phyloP scores from a whole-genome alignment of 2,113 vertebrate species.

The Ictalurus furcatus region DNA sequence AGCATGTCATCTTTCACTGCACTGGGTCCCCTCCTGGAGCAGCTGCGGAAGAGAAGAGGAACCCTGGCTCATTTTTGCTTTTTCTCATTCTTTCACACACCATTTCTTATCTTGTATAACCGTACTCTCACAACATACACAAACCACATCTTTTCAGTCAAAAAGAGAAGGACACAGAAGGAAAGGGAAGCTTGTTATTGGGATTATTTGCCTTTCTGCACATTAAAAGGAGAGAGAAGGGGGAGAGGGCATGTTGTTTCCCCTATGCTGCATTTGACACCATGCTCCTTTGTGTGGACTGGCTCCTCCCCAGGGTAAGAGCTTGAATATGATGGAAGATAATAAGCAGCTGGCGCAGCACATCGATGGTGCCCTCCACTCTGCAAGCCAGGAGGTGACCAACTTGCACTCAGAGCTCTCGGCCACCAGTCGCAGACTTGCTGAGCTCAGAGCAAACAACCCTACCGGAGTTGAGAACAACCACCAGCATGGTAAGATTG shows the following conservation, averaged over 20 bases:
- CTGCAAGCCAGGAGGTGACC: conserved; percentile 89
- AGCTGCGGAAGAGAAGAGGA: conserved; percentile 72
- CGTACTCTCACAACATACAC: conserved; percentile 39
- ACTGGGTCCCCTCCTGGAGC: conserved; percentile 73
- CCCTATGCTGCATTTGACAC: conserved; percentile 67
- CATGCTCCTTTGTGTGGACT: conserved; percentile 86
- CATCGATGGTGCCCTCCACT: conserved; percentile 90
- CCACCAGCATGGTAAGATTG: conserved; percentile 78
- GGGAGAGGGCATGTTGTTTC: conserved; percentile 56
- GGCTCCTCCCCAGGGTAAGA: conserved; percentile 84
- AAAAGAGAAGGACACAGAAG: conserved; percentile 33
- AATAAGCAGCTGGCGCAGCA: conserved; percentile 90
- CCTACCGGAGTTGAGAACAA: conserved; percentile 77
- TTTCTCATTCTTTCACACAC: conserved; percentile 42
- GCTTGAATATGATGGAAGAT: conserved; percentile 93
- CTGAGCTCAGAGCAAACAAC: conserved; percentile 80
- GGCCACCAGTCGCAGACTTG: conserved; percentile 85
- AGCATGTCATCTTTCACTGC: conserved; percentile 73
- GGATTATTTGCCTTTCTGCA: conserved; percentile 33
- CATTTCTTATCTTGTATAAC: conserved; percentile 37
- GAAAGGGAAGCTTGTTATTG: conserved; percentile 13
- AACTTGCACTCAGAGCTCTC: conserved; percentile 88
- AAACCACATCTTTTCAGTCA: conserved; percentile 57
- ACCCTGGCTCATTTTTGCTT: conserved; percentile 52
- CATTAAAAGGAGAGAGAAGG: conserved; percentile 60